These are phyloP conservation scores for Sebastes wilsoni DNA, from an alignment of 2,797 vertebrate species.

Conservation along the genomic window DNA sequence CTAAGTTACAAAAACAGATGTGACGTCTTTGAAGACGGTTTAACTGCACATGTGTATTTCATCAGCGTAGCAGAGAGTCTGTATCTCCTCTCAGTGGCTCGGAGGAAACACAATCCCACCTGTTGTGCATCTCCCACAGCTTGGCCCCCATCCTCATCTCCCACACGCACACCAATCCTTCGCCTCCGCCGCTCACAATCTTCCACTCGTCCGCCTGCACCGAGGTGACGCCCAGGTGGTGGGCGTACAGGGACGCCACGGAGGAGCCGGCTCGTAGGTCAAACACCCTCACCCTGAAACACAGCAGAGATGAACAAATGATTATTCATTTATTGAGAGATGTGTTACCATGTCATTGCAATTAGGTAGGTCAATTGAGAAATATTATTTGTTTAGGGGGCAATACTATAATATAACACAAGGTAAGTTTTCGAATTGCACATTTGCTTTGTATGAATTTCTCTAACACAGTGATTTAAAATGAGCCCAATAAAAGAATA, in stretches of 20 bases:
- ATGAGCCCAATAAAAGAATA: neutral
- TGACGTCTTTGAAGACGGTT: neutral
- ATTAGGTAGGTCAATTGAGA: neutral
- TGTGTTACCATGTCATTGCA: neutral
- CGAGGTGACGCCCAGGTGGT: slow-evolving; percentile 90
- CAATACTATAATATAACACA: neutral
- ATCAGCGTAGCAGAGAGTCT: neutral
- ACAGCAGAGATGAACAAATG: neutral
- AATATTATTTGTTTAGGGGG: neutral
- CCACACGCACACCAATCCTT: slow-evolving; percentile 94
- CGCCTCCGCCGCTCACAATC: slow-evolving; percentile 91
- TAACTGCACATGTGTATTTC: neutral
- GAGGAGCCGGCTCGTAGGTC: slow-evolving; percentile 84
- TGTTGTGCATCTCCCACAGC: slow-evolving; percentile 97
- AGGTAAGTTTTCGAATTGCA: neutral
- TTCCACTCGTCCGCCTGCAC: slow-evolving; percentile 96
- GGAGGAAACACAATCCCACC: slow-evolving; percentile 74
- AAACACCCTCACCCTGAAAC: slow-evolving; percentile 88
- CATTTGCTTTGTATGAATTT: neutral
- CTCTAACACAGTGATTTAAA: neutral
- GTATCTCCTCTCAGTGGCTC: neutral
- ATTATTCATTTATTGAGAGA: neutral
- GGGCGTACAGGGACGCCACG: slow-evolving; percentile 86
- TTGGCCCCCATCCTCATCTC: slow-evolving; percentile 92
- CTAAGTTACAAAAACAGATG: neutral